Evolutionary conservation across 2,797 vertebrate genomes (phyloP), one percentile per base, ranked within the genome.

Genomic region (Oreonectes daqikongensis): DNA sequence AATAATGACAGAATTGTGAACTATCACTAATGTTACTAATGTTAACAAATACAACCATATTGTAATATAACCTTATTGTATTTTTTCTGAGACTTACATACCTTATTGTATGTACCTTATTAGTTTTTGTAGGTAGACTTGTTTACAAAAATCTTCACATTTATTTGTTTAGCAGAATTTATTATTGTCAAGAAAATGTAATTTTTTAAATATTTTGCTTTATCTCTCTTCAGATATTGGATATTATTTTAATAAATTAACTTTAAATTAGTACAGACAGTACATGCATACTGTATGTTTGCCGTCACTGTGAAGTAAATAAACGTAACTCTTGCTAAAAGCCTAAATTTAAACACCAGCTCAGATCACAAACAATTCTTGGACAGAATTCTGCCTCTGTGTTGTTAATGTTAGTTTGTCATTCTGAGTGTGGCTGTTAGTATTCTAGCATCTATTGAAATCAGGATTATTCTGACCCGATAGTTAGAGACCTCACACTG

Each of bases 381-480:
- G 32, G 28, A 32, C 22, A 57, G 46, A 17, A 26, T 42, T 59
- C 1, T 65, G 8, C 20, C 17, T 71, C 14, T 75, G 44, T 48
- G 40, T 22, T 66, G 22, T 48, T 61, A 52, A 44, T 75, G 17
- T 52, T 44, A 40, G 3, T 59, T 35, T 24, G 15, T 42, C 5
- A 7, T 75, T 67, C 61, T 32, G 18, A 70, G 50, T 53, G 48
- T 22, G 18, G 26, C n/a, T 71, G 55, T 28, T 61, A 38, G 53
- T 71, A 15, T 48, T 59, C 10, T 30, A 38, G 28, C 79, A 76
- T 73, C 69, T 73, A 22, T 63, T 63, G 67, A 65, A 50, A 79
- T 79, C 20, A 66, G 57, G 4, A 63, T 76, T 17, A 52, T 40
- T 55, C 50, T 69, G 50, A 69, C 8, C 57, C n/a, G 53, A 65